phyloP scores from a whole-genome alignment of 2,888 invertebrate species.

The Spatulosminthurus flaviceps region DNA sequence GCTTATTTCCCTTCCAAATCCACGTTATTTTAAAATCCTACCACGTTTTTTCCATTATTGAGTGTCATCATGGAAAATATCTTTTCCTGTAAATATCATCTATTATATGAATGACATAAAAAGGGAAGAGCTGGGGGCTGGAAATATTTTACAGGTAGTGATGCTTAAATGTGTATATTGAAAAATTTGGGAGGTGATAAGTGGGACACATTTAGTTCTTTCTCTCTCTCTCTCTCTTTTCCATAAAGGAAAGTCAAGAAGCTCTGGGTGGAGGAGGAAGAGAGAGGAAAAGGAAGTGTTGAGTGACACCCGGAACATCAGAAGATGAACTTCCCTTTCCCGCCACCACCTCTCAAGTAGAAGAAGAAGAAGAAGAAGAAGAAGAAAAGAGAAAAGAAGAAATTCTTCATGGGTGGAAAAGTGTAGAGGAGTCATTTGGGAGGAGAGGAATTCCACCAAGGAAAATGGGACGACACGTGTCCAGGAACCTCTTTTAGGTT shows the following conservation, averaged over 20 bases:
- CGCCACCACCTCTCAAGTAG: neutral
- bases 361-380: neutral
- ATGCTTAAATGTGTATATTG: too few species aligned
- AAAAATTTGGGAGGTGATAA: too few species aligned
- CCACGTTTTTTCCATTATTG: too few species aligned
- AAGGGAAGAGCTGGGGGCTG: too few species aligned
- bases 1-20: too few species aligned
- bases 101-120: too few species aligned
- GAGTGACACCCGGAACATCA: conserved; percentile 41
- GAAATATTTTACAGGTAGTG: too few species aligned
- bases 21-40: too few species aligned
- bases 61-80: too few species aligned
- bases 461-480: conserved; percentile 33
- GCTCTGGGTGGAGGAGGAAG: neutral
- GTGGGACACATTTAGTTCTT: neutral
- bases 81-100: too few species aligned
- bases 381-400: conserved; percentile 1
- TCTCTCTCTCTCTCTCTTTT: neutral
- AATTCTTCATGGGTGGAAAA: conserved; percentile 1
- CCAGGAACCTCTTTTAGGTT: conserved; percentile 31
- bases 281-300: conserved; percentile 31
- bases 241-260: neutral
- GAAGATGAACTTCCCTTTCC: conserved; percentile 38
- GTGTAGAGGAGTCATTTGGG: conserved; percentile 18
- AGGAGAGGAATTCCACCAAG: neutral